Conservation (phyloP, 2,113 vertebrate species). For the Oryctolagus cuniculus region DNA sequence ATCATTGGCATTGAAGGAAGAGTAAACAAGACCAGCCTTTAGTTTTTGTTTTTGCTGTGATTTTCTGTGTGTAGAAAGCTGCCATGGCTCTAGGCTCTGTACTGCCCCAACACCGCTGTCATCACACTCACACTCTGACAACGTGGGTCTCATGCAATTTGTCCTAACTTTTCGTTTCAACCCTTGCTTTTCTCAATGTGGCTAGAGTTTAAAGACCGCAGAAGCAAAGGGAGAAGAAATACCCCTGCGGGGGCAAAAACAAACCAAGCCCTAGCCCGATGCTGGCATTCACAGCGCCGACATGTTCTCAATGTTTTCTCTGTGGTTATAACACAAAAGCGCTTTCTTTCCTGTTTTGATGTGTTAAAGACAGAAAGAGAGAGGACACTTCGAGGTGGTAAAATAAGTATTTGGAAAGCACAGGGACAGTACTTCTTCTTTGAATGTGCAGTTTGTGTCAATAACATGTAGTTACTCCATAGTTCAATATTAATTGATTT, state of each 20-base stretch:
- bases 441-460: conserved; percentile 45
- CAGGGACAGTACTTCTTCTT: conserved; percentile 64
- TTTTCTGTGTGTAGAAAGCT: conserved; percentile 9
- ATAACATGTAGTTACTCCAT: not conserved
- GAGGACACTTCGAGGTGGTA: conserved; percentile 67
- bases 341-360: conserved; percentile 53
- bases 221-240: conserved; percentile 74
- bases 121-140: conserved; percentile 39
- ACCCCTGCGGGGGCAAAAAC: conserved; percentile 77
- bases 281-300: conserved; percentile 65
- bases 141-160: conserved; percentile 46
- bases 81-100: not conserved
- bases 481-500: conserved; percentile 58
- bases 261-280: conserved; percentile 73
- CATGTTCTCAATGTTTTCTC: conserved; percentile 73
- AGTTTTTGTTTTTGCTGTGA: conserved; percentile 38
- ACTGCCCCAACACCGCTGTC: not conserved
- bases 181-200: conserved; percentile 71
- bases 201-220: conserved; percentile 65
- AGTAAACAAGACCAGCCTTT: not conserved
- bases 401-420: conserved; percentile 61
- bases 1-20: conserved; percentile 55
- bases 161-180: conserved; percentile 65
- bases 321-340: conserved; percentile 58
- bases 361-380: conserved; percentile 70